Evolutionary conservation across 2,797 vertebrate genomes (phyloP), one percentile per base, ranked within the genome.

Genomic region (Darevskia mixta): DNA sequence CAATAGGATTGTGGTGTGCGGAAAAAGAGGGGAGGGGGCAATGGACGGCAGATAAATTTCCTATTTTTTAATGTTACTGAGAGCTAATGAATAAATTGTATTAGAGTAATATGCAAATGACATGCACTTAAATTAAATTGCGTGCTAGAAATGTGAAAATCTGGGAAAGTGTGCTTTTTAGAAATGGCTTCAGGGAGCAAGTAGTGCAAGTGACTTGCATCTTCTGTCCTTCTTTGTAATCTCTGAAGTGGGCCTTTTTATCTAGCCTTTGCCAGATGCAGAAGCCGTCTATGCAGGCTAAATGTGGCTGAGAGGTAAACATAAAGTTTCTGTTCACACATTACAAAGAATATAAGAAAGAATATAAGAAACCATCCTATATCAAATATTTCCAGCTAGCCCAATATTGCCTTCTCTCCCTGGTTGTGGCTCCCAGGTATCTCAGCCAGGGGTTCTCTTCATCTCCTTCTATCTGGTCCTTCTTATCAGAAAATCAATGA

Each of bases 91-190:
- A 85, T 61, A 79, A 87, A 87, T 82, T 61, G 27, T 38, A 2
- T 86, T 86, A 91, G 71, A 87, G 79, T 91, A 93, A 80, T 61
- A 43, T 3, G 0, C 80, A 58, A 18, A 38, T 69, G n/a, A 13
- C 69, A 8, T 32, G 86, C 64, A 35, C 88, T 82, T 58, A 66
- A 25, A 10, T 90, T 78, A 43, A 58, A 41, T 29, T 38, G 38
- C 17, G 58, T 85, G 75, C 77, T 80, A 86, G 20, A 29, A 79
- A 76, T 45, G 79, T 84, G 64, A 45, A 6, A 45, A 18, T 66
- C 38, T 66, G 43, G 75, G 41, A 69, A 79, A 18, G 20, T 43
- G 18, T 8, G 27, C 58, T 43, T n/a, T 58, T 61, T 77, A 45
- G 73, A 45, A n/a, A 5, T 66, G 20, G 38, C 38, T 85, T 85